A percentile compares a stretch with the other conserved stretches of the same genome.
phyloP scores from a whole-genome alignment of 2,888 invertebrate genomes.

The Phoronis australis region DNA sequence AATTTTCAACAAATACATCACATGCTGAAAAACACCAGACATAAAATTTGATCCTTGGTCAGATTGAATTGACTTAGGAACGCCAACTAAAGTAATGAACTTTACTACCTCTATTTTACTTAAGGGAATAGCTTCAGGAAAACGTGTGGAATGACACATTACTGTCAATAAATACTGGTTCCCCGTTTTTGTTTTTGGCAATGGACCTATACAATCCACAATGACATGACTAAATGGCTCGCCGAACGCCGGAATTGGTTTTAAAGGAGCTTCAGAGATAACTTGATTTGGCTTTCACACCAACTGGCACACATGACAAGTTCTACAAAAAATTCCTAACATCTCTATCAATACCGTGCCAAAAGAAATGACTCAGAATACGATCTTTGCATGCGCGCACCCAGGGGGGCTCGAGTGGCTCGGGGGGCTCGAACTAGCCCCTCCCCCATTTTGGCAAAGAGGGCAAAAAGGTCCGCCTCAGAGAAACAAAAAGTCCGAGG shows the following conservation, averaged over 20 bases:
- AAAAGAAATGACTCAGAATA: conserved; percentile 10
- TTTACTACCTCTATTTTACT: conserved; percentile 15
- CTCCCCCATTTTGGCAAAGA: too few relatives aligned
- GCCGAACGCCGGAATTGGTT: conserved; percentile 9
- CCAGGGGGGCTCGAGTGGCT: too few relatives aligned
- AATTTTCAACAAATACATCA: conserved; percentile 10
- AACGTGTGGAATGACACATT: too few relatives aligned
- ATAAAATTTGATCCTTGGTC: conserved; percentile 20
- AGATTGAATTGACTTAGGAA: conserved; percentile 16
- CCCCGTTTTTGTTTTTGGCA: too few relatives aligned
- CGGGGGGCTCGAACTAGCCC: too few relatives aligned
- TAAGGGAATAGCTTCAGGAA: conserved; percentile 21
- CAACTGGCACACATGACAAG: conserved; percentile 13
- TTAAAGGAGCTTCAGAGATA: conserved; percentile 7
- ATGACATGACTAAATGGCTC: conserved; percentile 13
- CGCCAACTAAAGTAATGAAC: conserved; percentile 16
- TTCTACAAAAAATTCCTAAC: conserved; percentile 7
- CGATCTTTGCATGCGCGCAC: too few relatives aligned
- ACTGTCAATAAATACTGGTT: too few relatives aligned
- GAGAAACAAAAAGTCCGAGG: too few relatives aligned
- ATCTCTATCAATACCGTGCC: conserved; percentile 7
- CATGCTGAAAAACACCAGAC: conserved; percentile 15
- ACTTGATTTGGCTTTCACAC: conserved; percentile 12
- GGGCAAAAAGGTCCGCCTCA: too few relatives aligned
- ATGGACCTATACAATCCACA: too few relatives aligned